These are phyloP conservation scores for Lanistes nyassanus DNA, from an alignment of 1,140 invertebrate species.

Conservation along the genomic window DNA sequence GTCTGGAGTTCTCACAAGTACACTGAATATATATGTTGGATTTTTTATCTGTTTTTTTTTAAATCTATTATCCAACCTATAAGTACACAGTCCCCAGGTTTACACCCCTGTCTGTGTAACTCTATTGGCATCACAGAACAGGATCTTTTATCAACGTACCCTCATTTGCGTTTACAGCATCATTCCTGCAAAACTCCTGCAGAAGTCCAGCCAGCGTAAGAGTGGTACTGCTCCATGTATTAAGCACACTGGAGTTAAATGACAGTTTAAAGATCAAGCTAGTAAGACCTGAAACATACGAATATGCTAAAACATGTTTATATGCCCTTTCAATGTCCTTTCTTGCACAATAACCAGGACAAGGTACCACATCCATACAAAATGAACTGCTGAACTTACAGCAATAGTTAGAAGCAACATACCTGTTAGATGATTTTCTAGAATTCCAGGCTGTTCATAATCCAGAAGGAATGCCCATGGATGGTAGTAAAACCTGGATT, in stretches of 20 bases:
- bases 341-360: too few relatives aligned
- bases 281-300: slow-evolving; percentile 54
- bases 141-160: too few relatives aligned
- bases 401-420: not conserved
- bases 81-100: too few relatives aligned
- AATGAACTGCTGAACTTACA: not conserved
- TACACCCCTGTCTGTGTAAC: too few relatives aligned
- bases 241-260: slow-evolving; percentile 87
- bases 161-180: too few relatives aligned
- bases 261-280: slow-evolving; percentile 81
- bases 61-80: too few relatives aligned
- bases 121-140: too few relatives aligned
- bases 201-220: slow-evolving; percentile 79
- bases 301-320: slow-evolving; percentile 38
- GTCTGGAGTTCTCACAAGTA: too few relatives aligned
- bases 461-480: slow-evolving; percentile 52
- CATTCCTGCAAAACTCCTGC: not conserved
- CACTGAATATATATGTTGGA: too few relatives aligned
- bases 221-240: slow-evolving; percentile 88
- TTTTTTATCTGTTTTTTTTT: too few relatives aligned
- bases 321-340: slow-evolving; percentile 19
- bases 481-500: slow-evolving; percentile 49
- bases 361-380: not conserved
- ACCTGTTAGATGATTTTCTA: slow-evolving; percentile 57
- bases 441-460: slow-evolving; percentile 56